These are phyloP conservation scores for Gadus chalcogrammus DNA, from an alignment of 2,113 vertebrate genomes.

Conservation along the genomic window DNA sequence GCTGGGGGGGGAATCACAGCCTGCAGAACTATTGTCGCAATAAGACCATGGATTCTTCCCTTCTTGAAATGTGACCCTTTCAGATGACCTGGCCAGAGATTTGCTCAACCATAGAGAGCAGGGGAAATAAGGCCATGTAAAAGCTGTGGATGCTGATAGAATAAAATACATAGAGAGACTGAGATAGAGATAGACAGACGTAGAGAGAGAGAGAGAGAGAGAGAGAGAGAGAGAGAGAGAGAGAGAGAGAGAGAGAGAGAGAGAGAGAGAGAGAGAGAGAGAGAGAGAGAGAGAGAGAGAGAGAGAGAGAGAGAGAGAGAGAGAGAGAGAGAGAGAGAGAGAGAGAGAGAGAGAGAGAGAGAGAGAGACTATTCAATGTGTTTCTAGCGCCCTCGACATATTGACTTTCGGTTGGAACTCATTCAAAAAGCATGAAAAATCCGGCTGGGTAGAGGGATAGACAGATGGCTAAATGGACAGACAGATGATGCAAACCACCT, in stretches of 20 bases:
- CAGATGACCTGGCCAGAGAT: slow-evolving; percentile 16
- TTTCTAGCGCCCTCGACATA: too few relatives aligned
- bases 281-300: not conserved
- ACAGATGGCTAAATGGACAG: too few relatives aligned
- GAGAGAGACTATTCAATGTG: too few relatives aligned
- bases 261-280: too few relatives aligned
- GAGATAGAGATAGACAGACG: not conserved
- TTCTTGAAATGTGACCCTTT: slow-evolving; percentile 34
- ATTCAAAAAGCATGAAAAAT: too few relatives aligned
- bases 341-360: not conserved
- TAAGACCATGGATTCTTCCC: slow-evolving; percentile 16
- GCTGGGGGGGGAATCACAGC: too few relatives aligned
- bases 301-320: not conserved
- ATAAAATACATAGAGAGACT: not conserved
- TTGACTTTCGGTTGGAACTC: too few relatives aligned
- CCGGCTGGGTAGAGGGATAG: too few relatives aligned
- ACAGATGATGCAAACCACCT: too few relatives aligned
- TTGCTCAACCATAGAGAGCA: not conserved
- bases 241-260: not conserved
- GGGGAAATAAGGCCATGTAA: not conserved
- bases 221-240: not conserved
- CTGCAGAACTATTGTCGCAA: too few relatives aligned
- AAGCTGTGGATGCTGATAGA: not conserved
- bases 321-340: too few relatives aligned
- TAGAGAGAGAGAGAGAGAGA: too few relatives aligned